These are phyloP conservation scores for Glossosoma conforme DNA, from an alignment of 1,140 invertebrate species.

Conservation along the genomic window DNA sequence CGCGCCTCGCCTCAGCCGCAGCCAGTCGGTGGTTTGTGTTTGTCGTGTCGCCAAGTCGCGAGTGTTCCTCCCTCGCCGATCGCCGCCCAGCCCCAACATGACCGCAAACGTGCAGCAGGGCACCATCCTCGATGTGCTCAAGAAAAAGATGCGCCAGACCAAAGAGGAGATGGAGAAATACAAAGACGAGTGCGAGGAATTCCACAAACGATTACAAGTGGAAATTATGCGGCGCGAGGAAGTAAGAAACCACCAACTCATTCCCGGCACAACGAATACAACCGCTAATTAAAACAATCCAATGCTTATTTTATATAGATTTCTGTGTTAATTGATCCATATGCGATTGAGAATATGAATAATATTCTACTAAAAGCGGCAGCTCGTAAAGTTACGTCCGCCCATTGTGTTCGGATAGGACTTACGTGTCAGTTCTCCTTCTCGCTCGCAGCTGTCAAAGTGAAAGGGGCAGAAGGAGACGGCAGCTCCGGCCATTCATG, in stretches of 20 bases:
- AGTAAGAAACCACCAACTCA: too few species aligned
- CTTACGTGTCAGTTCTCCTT: constrained; percentile 7
- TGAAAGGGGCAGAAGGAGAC: constrained; percentile 13
- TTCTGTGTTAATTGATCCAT: too few species aligned
- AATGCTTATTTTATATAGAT: too few species aligned
- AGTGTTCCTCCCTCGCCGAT: constrained; percentile 10
- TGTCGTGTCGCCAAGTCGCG: too few species aligned
- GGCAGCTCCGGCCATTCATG: constrained; percentile 3
- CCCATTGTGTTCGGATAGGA: constrained; percentile 11
- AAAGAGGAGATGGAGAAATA: constrained; percentile 97
- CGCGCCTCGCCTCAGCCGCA: constrained; percentile 42
- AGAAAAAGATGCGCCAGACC: constrained; percentile 98
- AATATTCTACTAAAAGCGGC: background rate
- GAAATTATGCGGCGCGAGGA: constrained; percentile 90
- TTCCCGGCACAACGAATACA: too few species aligned
- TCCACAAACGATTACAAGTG: constrained; percentile 82
- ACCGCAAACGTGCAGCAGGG: constrained; percentile 81
- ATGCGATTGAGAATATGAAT: too few species aligned
- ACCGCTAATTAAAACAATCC: too few species aligned
- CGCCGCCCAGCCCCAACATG: too few species aligned
- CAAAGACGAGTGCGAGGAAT: constrained; percentile 93
- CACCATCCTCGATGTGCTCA: constrained; percentile 89
- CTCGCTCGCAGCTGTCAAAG: constrained; percentile 21
- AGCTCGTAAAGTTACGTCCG: constrained; percentile 15
- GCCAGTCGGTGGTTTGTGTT: constrained; percentile 37